Percentiles rank a stretch among this genome's conserved stretches.
phyloP scores from a whole-genome alignment of 2,113 vertebrate genomes.

The Chaenogobius annularis region DNA sequence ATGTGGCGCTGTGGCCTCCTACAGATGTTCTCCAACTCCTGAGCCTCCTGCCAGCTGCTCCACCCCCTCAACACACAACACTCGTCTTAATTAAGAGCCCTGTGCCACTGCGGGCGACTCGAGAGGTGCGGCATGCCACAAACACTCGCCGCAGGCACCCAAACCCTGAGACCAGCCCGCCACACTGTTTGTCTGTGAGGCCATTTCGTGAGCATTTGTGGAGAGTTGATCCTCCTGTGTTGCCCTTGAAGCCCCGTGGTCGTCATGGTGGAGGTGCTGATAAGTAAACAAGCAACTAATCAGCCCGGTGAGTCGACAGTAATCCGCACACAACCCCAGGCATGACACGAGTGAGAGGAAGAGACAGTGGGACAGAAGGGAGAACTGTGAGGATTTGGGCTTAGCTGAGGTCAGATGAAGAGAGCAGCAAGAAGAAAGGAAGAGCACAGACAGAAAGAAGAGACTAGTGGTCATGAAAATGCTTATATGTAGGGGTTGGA shows the following conservation, averaged over 20 bases:
- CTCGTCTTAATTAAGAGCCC: conserved; percentile 69
- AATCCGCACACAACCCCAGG: conserved; percentile 51
- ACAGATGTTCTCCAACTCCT: conserved; percentile 96
- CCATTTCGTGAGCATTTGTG: conserved; percentile 13
- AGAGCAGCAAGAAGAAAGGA: neutral
- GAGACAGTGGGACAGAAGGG: conserved; percentile 6
- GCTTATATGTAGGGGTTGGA: neutral
- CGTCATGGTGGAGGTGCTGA: conserved; percentile 40
- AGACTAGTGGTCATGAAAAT: neutral
- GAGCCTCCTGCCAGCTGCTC: conserved; percentile 96
- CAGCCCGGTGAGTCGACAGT: conserved; percentile 47
- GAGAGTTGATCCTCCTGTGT: conserved; percentile 38
- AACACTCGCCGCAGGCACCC: conserved; percentile 32
- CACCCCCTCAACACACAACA: conserved; percentile 75
- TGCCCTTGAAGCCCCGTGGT: conserved; percentile 63
- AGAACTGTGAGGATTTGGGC: conserved; percentile 29
- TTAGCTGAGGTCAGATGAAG: conserved; percentile 11
- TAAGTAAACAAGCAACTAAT: conserved; percentile 67
- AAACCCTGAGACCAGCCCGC: conserved; percentile 28
- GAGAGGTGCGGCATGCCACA: conserved; percentile 48
- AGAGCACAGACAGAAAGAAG: neutral
- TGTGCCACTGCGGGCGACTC: conserved; percentile 56
- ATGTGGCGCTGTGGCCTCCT: conserved; percentile 76
- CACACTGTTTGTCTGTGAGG: conserved; percentile 28
- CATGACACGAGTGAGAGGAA: conserved; percentile 12